Percentiles rank a stretch among this genome's conserved stretches.
Conservation (phyloP, 2,113 vertebrate genomes). For the Azemiops feae region DNA sequence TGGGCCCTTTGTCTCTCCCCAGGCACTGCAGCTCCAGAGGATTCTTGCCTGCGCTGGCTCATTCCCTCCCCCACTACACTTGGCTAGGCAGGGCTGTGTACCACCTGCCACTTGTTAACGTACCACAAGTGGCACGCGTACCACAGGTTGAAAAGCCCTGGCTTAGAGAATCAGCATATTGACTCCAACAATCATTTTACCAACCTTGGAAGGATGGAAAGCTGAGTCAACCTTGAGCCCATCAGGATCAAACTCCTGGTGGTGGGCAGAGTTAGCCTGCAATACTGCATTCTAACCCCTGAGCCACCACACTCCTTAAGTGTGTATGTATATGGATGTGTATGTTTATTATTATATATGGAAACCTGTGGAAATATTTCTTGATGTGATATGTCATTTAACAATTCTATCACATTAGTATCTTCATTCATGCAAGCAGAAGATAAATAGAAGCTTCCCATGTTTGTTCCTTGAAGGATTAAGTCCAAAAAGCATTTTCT, state of each 20-base stretch:
- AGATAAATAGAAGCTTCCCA: not conserved
- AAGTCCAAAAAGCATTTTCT: not conserved
- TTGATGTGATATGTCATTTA: not conserved
- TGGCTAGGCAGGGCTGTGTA: no score
- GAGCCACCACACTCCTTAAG: not conserved
- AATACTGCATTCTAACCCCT: not conserved
- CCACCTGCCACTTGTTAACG: no score
- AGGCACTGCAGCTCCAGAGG: no score
- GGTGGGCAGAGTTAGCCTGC: not conserved
- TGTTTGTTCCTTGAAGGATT: not conserved
- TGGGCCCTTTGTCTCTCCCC: no score
- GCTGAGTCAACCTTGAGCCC: not conserved
- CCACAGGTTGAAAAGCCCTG: no score
- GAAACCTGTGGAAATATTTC: not conserved
- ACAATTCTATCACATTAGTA: not conserved
- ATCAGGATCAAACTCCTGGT: not conserved
- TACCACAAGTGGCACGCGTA: no score
- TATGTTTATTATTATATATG: not conserved
- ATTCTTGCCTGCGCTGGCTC: no score
- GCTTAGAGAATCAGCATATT: not conserved
- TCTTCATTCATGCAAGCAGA: not conserved
- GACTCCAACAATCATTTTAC: not conserved
- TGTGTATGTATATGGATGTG: not conserved
- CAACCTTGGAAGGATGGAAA: not conserved
- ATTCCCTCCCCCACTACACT: no score